These are phyloP conservation scores for Drosophila sordidula DNA, from an alignment of 2,888 invertebrate genomes.

Conservation along the genomic window DNA sequence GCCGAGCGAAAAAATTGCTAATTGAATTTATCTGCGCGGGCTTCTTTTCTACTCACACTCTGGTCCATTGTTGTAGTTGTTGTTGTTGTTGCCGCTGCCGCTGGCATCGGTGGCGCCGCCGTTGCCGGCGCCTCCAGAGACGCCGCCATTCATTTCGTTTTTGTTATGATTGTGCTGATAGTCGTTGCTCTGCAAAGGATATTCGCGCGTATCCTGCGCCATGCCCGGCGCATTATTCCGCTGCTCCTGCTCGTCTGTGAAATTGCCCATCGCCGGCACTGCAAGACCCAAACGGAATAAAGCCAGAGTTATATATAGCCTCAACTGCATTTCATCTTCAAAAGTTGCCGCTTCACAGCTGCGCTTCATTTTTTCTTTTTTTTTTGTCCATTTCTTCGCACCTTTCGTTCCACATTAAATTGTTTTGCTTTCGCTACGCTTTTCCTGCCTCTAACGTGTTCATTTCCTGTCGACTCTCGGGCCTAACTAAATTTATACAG, in stretches of 20 bases:
- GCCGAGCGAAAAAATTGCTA: constrained; percentile 33
- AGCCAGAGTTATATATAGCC: constrained; percentile 7
- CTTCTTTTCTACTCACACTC: constrained; percentile 75
- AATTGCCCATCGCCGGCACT: constrained; percentile 88
- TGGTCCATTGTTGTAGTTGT: constrained; percentile 80
- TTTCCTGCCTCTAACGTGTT: constrained; percentile 57
- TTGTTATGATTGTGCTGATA: constrained; percentile 86
- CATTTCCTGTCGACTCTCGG: constrained; percentile 56
- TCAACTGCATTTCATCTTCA: constrained; percentile 53
- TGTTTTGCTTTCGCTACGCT: constrained; percentile 71
- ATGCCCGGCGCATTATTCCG: constrained; percentile 72
- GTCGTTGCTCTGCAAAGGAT: constrained; percentile 89
- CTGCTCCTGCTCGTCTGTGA: constrained; percentile 87
- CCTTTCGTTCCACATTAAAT: constrained; percentile 75
- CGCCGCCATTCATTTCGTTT: constrained; percentile 71
- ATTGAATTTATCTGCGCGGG: constrained; percentile 61
- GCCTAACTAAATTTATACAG: constrained; percentile 62
- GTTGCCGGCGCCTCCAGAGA: constrained; percentile 42
- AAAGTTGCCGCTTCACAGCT: constrained; percentile 73
- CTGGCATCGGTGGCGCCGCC: constrained; percentile 56
- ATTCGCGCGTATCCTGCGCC: constrained; percentile 87
- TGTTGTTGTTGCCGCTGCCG: constrained; percentile 68
- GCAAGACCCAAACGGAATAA: constrained; percentile 26
- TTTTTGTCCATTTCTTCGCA: constrained; percentile 39
- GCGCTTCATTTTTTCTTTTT: constrained; percentile 50